Evolutionary conservation across 2,797 vertebrate species (phyloP).

Genomic region (Xerus rutilus): DNA sequence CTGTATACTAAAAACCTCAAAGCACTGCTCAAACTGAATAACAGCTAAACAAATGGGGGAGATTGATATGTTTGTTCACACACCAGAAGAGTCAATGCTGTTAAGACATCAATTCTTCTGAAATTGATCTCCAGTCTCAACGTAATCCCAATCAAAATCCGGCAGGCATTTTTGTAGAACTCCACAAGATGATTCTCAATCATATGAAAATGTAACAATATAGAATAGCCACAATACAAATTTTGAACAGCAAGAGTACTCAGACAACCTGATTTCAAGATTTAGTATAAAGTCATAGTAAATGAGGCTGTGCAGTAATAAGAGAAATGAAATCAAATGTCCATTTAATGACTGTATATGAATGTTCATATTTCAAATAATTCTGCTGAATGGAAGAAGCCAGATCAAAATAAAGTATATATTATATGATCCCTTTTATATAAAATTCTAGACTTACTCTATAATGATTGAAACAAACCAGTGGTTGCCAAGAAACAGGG

Average conservation of each 20-base stretch:
- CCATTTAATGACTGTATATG: background rate
- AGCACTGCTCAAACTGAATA: background rate
- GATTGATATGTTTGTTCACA: background rate
- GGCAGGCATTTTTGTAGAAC: background rate
- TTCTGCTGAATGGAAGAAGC: background rate
- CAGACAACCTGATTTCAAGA: background rate
- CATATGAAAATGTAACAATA: background rate
- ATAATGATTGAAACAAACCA: background rate
- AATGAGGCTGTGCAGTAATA: background rate
- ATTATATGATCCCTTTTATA: background rate
- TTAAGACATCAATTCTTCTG: background rate
- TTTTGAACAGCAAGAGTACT: background rate
- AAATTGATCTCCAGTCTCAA: slow-evolving; percentile 18
- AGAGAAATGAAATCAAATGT: slow-evolving; percentile 13
- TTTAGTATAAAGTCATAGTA: background rate
- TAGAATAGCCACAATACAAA: background rate
- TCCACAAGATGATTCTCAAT: background rate
- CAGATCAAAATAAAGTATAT: background rate
- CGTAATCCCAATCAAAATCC: background rate
- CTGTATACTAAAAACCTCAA: background rate
- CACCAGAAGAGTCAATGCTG: background rate
- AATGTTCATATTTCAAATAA: background rate
- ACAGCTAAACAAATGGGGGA: background rate
- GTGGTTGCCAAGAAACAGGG: background rate
- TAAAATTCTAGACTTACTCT: slow-evolving; percentile 37